Base-by-base conservation (phyloP, 2,113 vertebrate species). In the Semnornis frantzii region DNA sequence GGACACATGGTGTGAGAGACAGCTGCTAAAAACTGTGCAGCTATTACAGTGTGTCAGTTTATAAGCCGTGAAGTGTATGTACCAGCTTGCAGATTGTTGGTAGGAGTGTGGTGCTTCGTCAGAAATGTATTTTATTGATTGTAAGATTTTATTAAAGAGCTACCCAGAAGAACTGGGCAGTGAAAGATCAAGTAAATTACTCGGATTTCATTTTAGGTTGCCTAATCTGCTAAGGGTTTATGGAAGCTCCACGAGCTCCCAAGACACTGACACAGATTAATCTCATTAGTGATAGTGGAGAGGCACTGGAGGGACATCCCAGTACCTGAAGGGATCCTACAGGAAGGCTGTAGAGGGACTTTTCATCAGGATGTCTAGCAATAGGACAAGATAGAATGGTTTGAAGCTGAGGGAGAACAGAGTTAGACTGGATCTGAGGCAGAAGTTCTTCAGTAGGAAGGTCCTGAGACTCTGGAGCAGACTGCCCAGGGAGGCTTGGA, bases 1-100 rank as follows among this genome's bases (percentile, higher is more conserved):
- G 89, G 94, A 95, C 94, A 94, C 93, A 94, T 95, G 94, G 94
- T 89, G 93, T 96, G 96, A 96, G 96, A 96, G 89, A 93, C 95
- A 96, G 96, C 95, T 94, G 96, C 93, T 96, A 95, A 94, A 95
- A 96, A 92, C 91, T 87, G 89, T 91, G 94, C 91, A 91, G 95
- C 82, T 96, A 92, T 96, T 96, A 92, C 87, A 94, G 85, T 59
- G 89, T 87, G 90, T 94, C 95, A 92, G 85, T 95, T 95, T 94
- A 95, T 97, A 94, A 95, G 91, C 95, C 65, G 79, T 5, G 91
- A 95, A 96, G 91, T 91, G 75, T 85, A 89, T 94, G 94, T 93
- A 94, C 89, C 91, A 95, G 93, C 94, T 94, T 4, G 7, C 91
- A 94, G 92, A 95, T 92, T 95, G 92, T 92, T 91, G 89, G 92